These are phyloP conservation scores for Drosophila cardini DNA, from an alignment of 1,140 invertebrate species.

Conservation along the genomic window DNA sequence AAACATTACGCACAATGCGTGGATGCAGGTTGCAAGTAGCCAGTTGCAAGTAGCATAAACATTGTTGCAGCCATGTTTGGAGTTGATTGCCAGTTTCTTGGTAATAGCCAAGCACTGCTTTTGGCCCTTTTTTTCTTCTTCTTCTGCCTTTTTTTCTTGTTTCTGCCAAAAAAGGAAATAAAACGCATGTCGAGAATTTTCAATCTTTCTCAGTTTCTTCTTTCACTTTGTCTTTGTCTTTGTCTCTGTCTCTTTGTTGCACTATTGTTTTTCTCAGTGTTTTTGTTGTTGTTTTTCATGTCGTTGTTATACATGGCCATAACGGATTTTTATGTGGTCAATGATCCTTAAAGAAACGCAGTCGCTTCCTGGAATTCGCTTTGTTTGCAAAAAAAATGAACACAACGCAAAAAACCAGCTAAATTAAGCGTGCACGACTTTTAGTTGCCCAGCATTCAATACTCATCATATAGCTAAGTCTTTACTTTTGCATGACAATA, in stretches of 20 bases:
- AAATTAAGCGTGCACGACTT: not conserved
- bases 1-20: conserved; percentile 65
- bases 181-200: conserved; percentile 56
- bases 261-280: conserved; percentile 6
- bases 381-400: conserved; percentile 57
- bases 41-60: conserved; percentile 52
- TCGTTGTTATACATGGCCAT: conserved; percentile 56
- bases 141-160: conserved; percentile 22
- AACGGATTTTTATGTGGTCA: conserved; percentile 81
- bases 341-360: conserved; percentile 69
- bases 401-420: conserved; percentile 17
- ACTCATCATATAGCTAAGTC: not conserved
- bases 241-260: conserved; percentile 24
- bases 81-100: conserved; percentile 47
- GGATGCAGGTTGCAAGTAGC: conserved; percentile 40
- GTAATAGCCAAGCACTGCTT: conserved; percentile 35
- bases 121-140: conserved; percentile 16
- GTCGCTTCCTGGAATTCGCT: conserved; percentile 50
- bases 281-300: not conserved
- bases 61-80: conserved; percentile 73
- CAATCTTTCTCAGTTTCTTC: conserved; percentile 35
- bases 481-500: too few relatives aligned
- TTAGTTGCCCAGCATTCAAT: not conserved
- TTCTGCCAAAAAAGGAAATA: conserved; percentile 74
- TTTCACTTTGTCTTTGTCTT: conserved; percentile 24